A percentile compares a stretch with the other conserved stretches of the same genome.
Evolutionary conservation across 2,888 invertebrate genomes (phyloP).

Genomic region (Mechanitis messenoides): DNA sequence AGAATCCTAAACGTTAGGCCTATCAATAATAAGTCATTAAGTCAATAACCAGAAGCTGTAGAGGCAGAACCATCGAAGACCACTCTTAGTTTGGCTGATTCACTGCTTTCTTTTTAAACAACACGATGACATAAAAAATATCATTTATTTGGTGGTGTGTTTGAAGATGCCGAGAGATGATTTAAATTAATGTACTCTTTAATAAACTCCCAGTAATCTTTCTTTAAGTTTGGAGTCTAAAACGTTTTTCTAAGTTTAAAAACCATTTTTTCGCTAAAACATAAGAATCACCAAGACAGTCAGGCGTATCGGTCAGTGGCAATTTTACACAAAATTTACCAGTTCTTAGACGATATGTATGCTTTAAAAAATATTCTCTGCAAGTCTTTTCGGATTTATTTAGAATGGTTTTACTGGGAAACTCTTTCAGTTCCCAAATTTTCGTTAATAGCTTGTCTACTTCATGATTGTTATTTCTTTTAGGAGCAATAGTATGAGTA

Average conservation of each 20-base stretch:
- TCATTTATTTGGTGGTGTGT: background rate
- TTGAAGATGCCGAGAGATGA: slow-evolving; percentile 7
- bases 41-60: slow-evolving; percentile 25
- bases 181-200: slow-evolving; percentile 20
- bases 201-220: slow-evolving; percentile 9
- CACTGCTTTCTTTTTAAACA: slow-evolving; percentile 25
- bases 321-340: slow-evolving; percentile 13
- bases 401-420: slow-evolving; percentile 12
- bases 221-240: slow-evolving; percentile 11
- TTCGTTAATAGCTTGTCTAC: background rate
- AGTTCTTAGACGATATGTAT: slow-evolving; percentile 6
- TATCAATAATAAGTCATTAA: slow-evolving; percentile 29
- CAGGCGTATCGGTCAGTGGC: slow-evolving; percentile 8
- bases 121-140: slow-evolving; percentile 30
- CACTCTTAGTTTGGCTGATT: slow-evolving; percentile 31
- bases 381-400: slow-evolving; percentile 11
- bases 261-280: slow-evolving; percentile 14
- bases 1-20: slow-evolving; percentile 29
- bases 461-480: background rate
- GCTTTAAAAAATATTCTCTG: slow-evolving; percentile 9
- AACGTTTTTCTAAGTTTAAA: slow-evolving; percentile 15
- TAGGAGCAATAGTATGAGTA: background rate
- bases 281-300: slow-evolving; percentile 12
- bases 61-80: slow-evolving; percentile 32
- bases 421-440: slow-evolving; percentile 13